Conservation (phyloP, 2,888 invertebrate species). For the Eulithis prunata region DNA sequence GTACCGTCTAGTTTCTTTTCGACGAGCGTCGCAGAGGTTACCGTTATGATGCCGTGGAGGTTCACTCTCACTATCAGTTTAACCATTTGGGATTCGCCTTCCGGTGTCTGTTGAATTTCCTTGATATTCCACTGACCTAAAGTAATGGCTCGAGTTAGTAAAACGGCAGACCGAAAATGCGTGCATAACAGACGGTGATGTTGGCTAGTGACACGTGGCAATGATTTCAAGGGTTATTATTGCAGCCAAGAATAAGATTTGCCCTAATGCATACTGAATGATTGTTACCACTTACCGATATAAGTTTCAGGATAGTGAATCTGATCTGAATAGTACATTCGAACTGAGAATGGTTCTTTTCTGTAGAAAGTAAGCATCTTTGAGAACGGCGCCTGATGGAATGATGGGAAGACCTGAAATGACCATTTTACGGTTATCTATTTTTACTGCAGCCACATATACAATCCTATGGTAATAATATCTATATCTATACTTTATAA, state of each 20-base stretch:
- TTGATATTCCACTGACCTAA: slow-evolving; percentile 90
- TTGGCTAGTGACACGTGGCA: slow-evolving; percentile 5
- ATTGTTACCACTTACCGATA: slow-evolving; percentile 86
- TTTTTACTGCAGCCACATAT: too few species aligned
- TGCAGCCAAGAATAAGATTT: slow-evolving; percentile 3
- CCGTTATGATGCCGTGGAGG: slow-evolving; percentile 95
- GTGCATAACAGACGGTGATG: slow-evolving; percentile 11
- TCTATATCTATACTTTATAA: too few species aligned
- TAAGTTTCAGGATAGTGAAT: slow-evolving; percentile 90
- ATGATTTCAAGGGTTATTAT: not conserved
- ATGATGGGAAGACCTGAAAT: slow-evolving; percentile 89
- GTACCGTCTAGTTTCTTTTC: slow-evolving; percentile 87
- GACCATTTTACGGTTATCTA: not conserved
- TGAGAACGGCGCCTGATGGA: slow-evolving; percentile 96
- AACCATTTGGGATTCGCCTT: slow-evolving; percentile 96
- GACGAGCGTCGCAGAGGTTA: slow-evolving; percentile 93
- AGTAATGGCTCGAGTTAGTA: slow-evolving; percentile 33
- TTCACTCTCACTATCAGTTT: slow-evolving; percentile 98
- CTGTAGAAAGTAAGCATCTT: slow-evolving; percentile 97
- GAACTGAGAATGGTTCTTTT: slow-evolving; percentile 93
- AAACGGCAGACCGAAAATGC: slow-evolving; percentile 9
- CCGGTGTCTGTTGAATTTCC: slow-evolving; percentile 93
- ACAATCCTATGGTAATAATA: too few species aligned
- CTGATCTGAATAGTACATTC: slow-evolving; percentile 91
- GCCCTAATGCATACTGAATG: not conserved